Evolutionary conservation across 2,113 vertebrate genomes (phyloP).

Genomic region (Pelobates fuscus): DNA sequence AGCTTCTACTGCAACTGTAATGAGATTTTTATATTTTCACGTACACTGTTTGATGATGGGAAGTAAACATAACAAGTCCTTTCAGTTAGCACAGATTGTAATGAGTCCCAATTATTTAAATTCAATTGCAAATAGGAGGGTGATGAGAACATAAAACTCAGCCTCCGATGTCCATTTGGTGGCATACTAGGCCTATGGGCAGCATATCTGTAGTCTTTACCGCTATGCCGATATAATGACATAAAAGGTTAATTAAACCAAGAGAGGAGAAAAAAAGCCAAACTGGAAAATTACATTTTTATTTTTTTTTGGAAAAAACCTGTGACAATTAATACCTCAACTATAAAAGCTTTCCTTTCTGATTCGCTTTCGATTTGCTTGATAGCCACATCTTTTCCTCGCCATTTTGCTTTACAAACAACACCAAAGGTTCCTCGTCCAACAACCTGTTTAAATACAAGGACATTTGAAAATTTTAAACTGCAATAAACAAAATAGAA

Average conservation of each 20-base stretch:
- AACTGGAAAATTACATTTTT: too few species aligned
- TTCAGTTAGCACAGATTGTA: neutral
- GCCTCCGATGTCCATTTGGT: too few species aligned
- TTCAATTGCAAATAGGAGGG: too few species aligned
- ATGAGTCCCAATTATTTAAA: neutral
- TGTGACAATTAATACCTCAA: slow-evolving; percentile 91
- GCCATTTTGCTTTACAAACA: slow-evolving; percentile 98
- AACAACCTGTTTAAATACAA: slow-evolving; percentile 79
- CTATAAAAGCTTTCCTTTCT: slow-evolving; percentile 94
- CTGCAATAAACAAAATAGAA: neutral
- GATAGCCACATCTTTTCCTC: slow-evolving; percentile 97
- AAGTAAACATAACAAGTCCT: neutral
- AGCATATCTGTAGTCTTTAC: too few species aligned
- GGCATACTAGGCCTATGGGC: too few species aligned
- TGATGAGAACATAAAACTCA: too few species aligned
- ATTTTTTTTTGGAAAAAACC: too few species aligned
- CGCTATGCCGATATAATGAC: too few species aligned
- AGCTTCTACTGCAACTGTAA: too few species aligned
- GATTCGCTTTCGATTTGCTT: slow-evolving; percentile 99
- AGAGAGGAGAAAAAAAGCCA: too few species aligned
- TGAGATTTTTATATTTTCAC: too few species aligned
- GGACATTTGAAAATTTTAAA: neutral
- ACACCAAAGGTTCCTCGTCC: slow-evolving; percentile 98
- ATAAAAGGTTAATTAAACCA: too few species aligned
- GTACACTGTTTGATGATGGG: neutral